Evolutionary conservation across 2,888 invertebrate genomes (phyloP), one percentile per base, ranked within the genome.

Genomic region (Diplazon laetatorius): DNA sequence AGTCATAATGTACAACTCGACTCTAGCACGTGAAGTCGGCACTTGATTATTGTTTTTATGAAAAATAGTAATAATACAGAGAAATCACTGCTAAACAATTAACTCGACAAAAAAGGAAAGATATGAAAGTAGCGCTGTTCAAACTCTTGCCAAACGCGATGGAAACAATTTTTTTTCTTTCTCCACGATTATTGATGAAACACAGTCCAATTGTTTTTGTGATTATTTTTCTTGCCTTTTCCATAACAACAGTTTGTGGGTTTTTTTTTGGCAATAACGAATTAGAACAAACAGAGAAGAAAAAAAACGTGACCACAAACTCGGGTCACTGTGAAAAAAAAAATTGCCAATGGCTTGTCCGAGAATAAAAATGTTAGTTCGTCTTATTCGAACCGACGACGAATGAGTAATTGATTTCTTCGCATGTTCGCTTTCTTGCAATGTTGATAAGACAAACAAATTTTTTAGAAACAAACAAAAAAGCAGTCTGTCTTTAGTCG

Each of bases 171-270:
- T 78, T 35, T 46, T 69, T 59, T 68, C 50, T 39, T 60, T 59
- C n/a, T n/a, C n/a, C n/a, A n/a, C n/a, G n/a, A 59, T 74, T 78
- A 69, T 70, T 70, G 65, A 30, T 35, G 35, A 25, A 70, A 20
- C 65, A 65, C n/a, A 63, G 35, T 46, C 18, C 65, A 59, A 59
- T 9, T 63, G 57, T 65, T 39, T 70, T 42, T 12, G 35, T 22
- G 12, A 14, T 35, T 57, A 37, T 35, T 14, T n/a, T 20, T 60
- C 44, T 60, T 70, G 44, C 42, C 66, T 25, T 14, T 14, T n/a
- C 35, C 39, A 42, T 39, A 46, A 16, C 18, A 52, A 55, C 4
- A 42, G 18, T 52, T 55, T 25, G 59, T 12, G 20, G 18, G 18
- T 8, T 0, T 37, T 39, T 18, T 39, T 10, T 25, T n/a, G 14